phyloP scores from a whole-genome alignment of 2,797 vertebrate species.

The Cossypha niveicapilla region DNA sequence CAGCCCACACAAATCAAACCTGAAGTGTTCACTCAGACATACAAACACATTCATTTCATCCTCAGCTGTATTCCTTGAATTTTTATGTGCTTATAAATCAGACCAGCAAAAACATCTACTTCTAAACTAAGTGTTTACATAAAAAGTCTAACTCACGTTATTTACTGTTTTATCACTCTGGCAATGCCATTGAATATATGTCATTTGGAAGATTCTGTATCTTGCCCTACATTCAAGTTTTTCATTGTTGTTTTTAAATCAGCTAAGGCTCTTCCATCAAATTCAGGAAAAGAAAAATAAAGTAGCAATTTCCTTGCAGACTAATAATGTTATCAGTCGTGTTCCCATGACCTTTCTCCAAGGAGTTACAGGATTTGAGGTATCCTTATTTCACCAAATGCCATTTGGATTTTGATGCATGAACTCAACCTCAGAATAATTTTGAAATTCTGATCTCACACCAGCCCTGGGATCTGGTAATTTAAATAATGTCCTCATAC shows the following conservation, averaged over 20 bases:
- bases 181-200: not conserved
- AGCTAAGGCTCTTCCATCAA: not conserved
- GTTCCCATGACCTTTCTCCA: not conserved
- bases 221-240: not conserved
- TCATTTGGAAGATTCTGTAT: not conserved
- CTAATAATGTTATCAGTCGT: not conserved
- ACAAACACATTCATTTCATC: not conserved
- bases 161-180: not conserved
- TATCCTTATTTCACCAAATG: not conserved
- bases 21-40: not conserved
- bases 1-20: not conserved
- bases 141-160: not conserved
- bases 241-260: not conserved
- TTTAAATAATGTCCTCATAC: not conserved
- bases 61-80: not conserved
- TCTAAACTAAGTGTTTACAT: not conserved
- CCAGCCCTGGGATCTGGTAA: not conserved
- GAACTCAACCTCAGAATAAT: not conserved
- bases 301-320: not conserved
- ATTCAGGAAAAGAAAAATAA: not conserved
- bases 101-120: not conserved
- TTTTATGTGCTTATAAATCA: conserved; percentile 23
- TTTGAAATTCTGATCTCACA: not conserved
- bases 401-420: not conserved
- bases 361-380: not conserved